Percentiles rank a stretch among this genome's conserved stretches.
Conservation (phyloP, 2,797 vertebrate genomes). For the Pseudopleuronectes americanus region DNA sequence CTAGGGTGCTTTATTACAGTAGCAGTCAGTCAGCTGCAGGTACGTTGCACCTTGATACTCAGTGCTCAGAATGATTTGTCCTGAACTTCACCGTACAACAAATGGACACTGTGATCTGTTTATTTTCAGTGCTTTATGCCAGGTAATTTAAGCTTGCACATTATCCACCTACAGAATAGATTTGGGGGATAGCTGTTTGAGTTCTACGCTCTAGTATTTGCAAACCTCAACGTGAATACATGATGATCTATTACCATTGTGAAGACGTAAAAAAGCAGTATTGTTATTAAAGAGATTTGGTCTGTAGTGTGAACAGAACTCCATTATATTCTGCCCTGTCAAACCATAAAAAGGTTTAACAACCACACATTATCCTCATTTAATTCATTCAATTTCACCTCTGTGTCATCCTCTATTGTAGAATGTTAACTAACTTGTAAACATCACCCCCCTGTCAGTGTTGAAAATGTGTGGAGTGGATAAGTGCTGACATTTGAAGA, state of each 20-base stretch:
- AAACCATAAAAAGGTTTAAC: constrained; percentile 26
- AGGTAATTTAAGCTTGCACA: constrained; percentile 6
- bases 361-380: constrained; percentile 43
- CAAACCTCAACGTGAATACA: constrained; percentile 15
- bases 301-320: constrained; percentile 31
- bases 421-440: constrained; percentile 41
- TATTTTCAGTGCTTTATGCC: constrained; percentile 38
- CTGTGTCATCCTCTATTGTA: constrained; percentile 30
- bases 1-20: constrained; percentile 57
- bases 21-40: constrained; percentile 84
- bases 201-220: constrained; percentile 29
- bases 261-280: constrained; percentile 54
- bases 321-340: constrained; percentile 26
- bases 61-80: constrained; percentile 17
- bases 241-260: constrained; percentile 19
- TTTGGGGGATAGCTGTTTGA: constrained; percentile 24
- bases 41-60: constrained; percentile 60
- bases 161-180: constrained; percentile 1
- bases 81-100: constrained; percentile 7
- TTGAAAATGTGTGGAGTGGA: constrained; percentile 59
- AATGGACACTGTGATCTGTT: not conserved
- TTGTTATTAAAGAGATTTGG: constrained; percentile 52
- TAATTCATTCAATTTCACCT: constrained; percentile 35
- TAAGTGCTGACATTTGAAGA: constrained; percentile 43
- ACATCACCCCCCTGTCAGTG: constrained; percentile 46